phyloP scores from a whole-genome alignment of 2,888 invertebrate genomes.

The Chirona hameri region DNA sequence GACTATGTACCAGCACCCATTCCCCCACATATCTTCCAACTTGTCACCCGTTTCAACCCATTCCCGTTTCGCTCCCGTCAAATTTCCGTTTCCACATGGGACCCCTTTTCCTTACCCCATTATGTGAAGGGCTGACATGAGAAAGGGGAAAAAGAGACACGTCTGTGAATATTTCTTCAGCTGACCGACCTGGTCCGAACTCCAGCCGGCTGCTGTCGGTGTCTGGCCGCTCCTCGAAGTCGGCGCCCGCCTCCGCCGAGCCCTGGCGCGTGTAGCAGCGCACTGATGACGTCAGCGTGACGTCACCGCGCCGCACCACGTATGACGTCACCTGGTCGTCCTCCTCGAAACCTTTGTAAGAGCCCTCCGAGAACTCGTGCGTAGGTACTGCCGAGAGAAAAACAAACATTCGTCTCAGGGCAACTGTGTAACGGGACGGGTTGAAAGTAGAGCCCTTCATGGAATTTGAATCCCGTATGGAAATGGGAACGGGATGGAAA shows the following conservation, averaged over 20 bases:
- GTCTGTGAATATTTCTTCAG: no score
- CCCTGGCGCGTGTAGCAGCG: constrained; percentile 47
- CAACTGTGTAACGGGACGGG: no score
- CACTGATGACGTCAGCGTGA: constrained; percentile 44
- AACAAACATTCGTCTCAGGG: no score
- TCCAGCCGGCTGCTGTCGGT: constrained; percentile 44
- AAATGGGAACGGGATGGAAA: no score
- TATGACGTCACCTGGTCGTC: constrained; percentile 44
- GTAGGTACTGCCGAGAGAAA: constrained; percentile 43
- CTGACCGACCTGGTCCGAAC: constrained; percentile 45
- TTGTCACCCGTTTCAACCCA: no score
- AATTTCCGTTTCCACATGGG: no score
- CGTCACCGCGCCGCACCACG: constrained; percentile 45
- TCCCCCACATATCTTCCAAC: no score
- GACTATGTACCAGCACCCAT: no score
- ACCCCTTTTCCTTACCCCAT: neutral
- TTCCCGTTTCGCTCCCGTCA: no score
- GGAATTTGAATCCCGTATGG: no score
- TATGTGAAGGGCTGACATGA: neutral
- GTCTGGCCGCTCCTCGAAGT: constrained; percentile 46
- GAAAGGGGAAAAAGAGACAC: neutral
- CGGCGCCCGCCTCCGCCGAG: constrained; percentile 44
- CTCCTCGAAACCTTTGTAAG: constrained; percentile 44
- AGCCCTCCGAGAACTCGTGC: constrained; percentile 45
- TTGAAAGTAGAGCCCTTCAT: no score